These are phyloP conservation scores for Turritopsis dohrnii DNA, from an alignment of 30 jellyfish, hydroid and myxozoan genomes.

Conservation along the genomic window DNA sequence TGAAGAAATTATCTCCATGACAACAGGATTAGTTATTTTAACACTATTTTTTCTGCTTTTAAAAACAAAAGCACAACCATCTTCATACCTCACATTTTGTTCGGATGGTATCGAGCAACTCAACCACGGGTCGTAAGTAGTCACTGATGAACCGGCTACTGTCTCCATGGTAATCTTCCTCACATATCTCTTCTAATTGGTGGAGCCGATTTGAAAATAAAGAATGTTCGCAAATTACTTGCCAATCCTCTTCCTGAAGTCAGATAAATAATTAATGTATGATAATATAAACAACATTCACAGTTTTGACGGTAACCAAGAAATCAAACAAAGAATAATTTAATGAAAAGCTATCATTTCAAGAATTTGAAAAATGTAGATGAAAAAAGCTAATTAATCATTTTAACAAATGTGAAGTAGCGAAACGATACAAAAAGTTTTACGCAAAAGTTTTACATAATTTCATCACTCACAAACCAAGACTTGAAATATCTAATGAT, in stretches of 20 bases:
- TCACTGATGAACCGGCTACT: slow-evolving; percentile 51
- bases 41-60: not conserved
- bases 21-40: not conserved
- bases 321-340: no score
- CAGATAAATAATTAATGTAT: not conserved
- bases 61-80: not conserved
- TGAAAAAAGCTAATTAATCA: not conserved
- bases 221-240: slow-evolving; percentile 64
- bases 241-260: slow-evolving; percentile 90
- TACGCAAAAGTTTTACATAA: no score
- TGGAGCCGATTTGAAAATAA: slow-evolving; percentile 58
- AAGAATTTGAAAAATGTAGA: not conserved
- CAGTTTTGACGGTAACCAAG: no score
- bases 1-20: not conserved
- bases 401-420: not conserved
- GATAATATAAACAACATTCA: no score
- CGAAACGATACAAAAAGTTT: not conserved
- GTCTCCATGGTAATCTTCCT: slow-evolving; percentile 39
- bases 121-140: slow-evolving; percentile 77
- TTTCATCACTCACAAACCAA: no score
- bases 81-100: slow-evolving; percentile 66
- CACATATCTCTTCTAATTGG: slow-evolving; percentile 47
- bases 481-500: not conserved
- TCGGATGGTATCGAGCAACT: slow-evolving; percentile 61
- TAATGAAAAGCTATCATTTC: not conserved